phyloP scores from a whole-genome alignment of 2,888 invertebrate species.

The Coremacera marginata region DNA sequence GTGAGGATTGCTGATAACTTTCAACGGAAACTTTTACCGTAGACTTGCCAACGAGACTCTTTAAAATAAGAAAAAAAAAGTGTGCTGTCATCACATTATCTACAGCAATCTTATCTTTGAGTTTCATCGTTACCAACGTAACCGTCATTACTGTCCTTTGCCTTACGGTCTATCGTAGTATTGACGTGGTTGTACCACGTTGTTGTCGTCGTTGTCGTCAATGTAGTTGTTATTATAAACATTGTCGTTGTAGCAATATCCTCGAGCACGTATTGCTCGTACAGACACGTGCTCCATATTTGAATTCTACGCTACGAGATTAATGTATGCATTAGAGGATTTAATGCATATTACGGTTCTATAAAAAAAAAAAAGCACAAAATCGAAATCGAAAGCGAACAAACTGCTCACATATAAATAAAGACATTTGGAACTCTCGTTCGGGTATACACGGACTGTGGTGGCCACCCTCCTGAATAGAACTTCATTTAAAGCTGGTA shows the following conservation, averaged over 20 bases:
- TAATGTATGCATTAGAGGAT: constrained; percentile 68
- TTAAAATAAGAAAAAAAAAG: background rate
- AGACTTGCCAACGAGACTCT: constrained; percentile 35
- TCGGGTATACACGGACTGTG: background rate
- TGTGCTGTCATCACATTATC: constrained; percentile 32
- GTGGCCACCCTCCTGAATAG: background rate
- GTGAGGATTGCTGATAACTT: background rate
- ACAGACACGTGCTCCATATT: constrained; percentile 57
- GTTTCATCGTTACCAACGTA: constrained; percentile 50
- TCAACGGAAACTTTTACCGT: constrained; percentile 6
- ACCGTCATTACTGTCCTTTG: constrained; percentile 43
- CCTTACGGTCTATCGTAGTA: background rate
- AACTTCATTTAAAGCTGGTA: background rate
- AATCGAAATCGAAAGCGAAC: background rate
- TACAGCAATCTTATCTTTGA: constrained; percentile 40
- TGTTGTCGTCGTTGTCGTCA: constrained; percentile 25
- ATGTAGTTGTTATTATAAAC: constrained; percentile 13
- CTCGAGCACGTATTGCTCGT: constrained; percentile 60
- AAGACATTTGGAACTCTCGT: background rate
- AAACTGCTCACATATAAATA: background rate
- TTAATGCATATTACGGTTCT: constrained; percentile 63
- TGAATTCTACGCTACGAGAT: constrained; percentile 59
- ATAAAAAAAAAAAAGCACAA: background rate
- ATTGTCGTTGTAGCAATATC: constrained; percentile 59
- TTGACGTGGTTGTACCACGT: constrained; percentile 2